These are phyloP conservation scores for Melinopterus prodromus DNA, from an alignment of 2,888 invertebrate genomes.

Conservation along the genomic window DNA sequence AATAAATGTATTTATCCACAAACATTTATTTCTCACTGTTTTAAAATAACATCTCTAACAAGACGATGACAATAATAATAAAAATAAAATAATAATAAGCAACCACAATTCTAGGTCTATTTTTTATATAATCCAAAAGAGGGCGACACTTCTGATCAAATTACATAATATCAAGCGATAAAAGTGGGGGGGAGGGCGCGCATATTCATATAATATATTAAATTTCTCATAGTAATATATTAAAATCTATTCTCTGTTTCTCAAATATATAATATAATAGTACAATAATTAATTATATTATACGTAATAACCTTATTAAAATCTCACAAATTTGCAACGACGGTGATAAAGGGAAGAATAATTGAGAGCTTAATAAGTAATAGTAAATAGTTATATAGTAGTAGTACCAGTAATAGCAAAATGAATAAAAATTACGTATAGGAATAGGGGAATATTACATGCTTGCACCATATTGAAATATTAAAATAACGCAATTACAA, in stretches of 20 bases:
- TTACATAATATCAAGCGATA: constrained; percentile 37
- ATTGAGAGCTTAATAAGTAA: neutral
- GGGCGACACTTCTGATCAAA: constrained; percentile 4
- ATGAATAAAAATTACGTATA: constrained; percentile 14
- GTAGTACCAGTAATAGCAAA: constrained; percentile 34
- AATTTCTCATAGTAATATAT: constrained; percentile 52
- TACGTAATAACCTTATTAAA: constrained; percentile 49
- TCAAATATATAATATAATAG: constrained; percentile 34
- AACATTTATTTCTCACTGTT: constrained; percentile 43
- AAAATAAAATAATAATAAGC: constrained; percentile 36
- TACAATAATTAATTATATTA: constrained; percentile 41
- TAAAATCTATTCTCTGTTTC: constrained; percentile 47
- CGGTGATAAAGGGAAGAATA: constrained; percentile 20
- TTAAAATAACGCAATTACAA: constrained; percentile 17
- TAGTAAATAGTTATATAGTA: neutral
- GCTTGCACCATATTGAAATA: constrained; percentile 34
- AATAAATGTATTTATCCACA: constrained; percentile 38
- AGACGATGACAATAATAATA: constrained; percentile 30
- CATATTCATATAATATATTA: constrained; percentile 17
- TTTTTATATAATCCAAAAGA: constrained; percentile 31
- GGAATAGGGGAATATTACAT: constrained; percentile 22
- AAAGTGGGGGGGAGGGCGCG: constrained; percentile 11
- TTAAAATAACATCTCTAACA: constrained; percentile 35
- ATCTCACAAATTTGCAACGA: constrained; percentile 52
- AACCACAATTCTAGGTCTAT: constrained; percentile 40